Evolutionary conservation across 35 echinoderm and acorn worm species (phyloP).

Genomic region (Anneissia japonica): DNA sequence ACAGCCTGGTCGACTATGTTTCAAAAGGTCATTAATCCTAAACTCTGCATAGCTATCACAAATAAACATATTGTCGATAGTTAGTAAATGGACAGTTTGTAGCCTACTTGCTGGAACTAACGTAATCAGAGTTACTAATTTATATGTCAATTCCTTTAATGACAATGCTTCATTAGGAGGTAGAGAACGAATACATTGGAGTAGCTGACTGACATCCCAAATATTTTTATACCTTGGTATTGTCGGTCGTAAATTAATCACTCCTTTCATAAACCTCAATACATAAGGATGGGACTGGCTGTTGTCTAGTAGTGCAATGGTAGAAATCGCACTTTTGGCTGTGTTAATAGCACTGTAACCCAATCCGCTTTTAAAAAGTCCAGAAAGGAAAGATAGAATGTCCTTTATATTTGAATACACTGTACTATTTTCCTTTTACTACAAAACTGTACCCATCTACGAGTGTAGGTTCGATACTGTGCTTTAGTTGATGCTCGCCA

Average conservation of each 20-base stretch:
- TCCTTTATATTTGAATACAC: not conserved
- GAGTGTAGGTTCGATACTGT: not conserved
- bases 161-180: not conserved
- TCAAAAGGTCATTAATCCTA: slow-evolving; percentile 2
- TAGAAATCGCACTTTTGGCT: too few relatives aligned
- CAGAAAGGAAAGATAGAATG: not conserved
- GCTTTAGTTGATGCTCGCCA: slow-evolving; percentile 12
- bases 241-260: slow-evolving; percentile 16
- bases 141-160: slow-evolving; percentile 17
- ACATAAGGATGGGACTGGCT: too few relatives aligned
- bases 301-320: not conserved
- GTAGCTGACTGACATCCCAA: slow-evolving; percentile 12
- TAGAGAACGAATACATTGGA: not conserved
- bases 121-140: slow-evolving; percentile 23
- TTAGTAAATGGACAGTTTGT: not conserved
- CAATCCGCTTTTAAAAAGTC: not conserved
- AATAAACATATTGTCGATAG: not conserved
- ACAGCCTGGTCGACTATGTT: not conserved
- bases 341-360: too few relatives aligned
- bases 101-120: slow-evolving; percentile 4
- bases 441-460: slow-evolving; percentile 29
- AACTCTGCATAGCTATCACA: not conserved
- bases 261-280: slow-evolving; percentile 18
- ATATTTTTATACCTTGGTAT: slow-evolving; percentile 8
- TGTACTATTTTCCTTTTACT: not conserved